These are phyloP conservation scores for Cyclophora punctaria DNA, from an alignment of 2,888 invertebrate species.

Conservation along the genomic window DNA sequence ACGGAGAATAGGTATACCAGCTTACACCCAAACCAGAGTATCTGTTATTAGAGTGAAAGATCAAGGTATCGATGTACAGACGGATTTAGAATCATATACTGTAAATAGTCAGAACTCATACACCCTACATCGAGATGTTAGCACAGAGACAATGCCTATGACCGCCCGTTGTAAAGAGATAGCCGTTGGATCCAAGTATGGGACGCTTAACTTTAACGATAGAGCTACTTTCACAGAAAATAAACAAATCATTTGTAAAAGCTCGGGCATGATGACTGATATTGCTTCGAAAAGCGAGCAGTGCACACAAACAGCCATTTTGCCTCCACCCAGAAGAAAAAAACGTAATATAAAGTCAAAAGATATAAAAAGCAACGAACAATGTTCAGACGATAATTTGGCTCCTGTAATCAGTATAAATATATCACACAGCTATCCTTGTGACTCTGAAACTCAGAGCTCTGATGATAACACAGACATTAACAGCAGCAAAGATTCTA, in stretches of 20 bases:
- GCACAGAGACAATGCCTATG: constrained; percentile 57
- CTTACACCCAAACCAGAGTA: constrained; percentile 75
- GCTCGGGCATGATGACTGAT: constrained; percentile 61
- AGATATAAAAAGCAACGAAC: constrained; percentile 22
- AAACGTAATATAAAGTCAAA: constrained; percentile 24
- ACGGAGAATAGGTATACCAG: constrained; percentile 65
- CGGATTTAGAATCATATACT: constrained; percentile 63
- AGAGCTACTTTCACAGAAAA: constrained; percentile 49
- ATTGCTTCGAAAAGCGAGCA: constrained; percentile 34
- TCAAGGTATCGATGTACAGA: constrained; percentile 69
- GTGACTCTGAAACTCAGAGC: constrained; percentile 55
- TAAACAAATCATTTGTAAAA: constrained; percentile 36
- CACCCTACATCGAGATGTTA: constrained; percentile 43
- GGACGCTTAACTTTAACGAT: constrained; percentile 44
- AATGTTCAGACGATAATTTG: constrained; percentile 35
- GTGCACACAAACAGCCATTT: constrained; percentile 48
- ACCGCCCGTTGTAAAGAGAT: constrained; percentile 68
- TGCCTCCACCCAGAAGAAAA: constrained; percentile 51
- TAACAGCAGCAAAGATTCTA: constrained; percentile 11
- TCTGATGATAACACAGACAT: constrained; percentile 62
- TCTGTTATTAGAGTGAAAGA: constrained; percentile 73
- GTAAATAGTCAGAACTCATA: constrained; percentile 36
- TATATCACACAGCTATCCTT: constrained; percentile 71
- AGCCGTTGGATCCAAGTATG: constrained; percentile 50
- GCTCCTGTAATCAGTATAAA: constrained; percentile 75